Conservation (phyloP, 2,113 vertebrate species). For the Rousettus leschenaultii region DNA sequence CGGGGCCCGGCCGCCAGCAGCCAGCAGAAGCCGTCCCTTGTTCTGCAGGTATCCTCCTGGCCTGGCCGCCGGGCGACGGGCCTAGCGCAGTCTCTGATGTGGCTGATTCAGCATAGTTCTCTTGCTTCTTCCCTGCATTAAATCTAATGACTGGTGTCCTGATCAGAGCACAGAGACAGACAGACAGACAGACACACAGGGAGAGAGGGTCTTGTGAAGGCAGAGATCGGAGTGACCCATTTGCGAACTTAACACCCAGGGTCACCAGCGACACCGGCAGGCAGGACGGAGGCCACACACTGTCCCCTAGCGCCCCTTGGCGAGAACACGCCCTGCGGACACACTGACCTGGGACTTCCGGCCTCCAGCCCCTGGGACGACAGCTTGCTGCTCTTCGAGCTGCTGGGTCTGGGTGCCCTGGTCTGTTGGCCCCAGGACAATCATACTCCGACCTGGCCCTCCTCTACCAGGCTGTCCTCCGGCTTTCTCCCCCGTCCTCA, state of each 20-base stretch:
- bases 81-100: too few relatives aligned
- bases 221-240: accelerated
- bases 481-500: not conserved
- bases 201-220: not conserved
- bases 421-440: not conserved
- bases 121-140: too few relatives aligned
- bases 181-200: too few relatives aligned
- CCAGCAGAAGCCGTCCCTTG: too few relatives aligned
- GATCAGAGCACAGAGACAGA: too few relatives aligned
- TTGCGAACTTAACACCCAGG: accelerated
- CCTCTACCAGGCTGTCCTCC: too few relatives aligned
- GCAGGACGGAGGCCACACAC: accelerated
- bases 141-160: not conserved
- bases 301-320: not conserved
- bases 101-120: too few relatives aligned
- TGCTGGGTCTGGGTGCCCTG: not conserved
- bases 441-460: accelerated
- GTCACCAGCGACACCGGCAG: too few relatives aligned
- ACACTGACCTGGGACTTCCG: not conserved
- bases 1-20: too few relatives aligned
- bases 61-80: too few relatives aligned
- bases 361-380: not conserved
- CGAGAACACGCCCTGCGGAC: too few relatives aligned
- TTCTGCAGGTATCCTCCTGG: too few relatives aligned
- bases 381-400: not conserved